Conservation (phyloP, 2,797 vertebrate species). For the Enteromius mattozi region DNA sequence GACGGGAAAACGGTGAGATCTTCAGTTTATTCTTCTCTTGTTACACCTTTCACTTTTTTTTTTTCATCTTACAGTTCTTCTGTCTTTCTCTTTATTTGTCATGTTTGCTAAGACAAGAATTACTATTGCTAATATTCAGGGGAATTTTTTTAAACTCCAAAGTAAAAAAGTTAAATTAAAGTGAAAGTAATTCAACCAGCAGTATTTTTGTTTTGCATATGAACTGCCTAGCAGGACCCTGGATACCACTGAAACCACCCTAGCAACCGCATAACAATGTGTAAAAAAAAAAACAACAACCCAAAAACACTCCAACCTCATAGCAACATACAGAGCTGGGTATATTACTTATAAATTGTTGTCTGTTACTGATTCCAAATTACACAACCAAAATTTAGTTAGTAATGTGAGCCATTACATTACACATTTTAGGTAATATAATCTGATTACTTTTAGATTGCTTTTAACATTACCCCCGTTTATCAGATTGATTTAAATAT, state of each 20-base stretch:
- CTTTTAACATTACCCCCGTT: no score
- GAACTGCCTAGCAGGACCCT: not conserved
- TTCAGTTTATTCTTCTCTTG: conserved; percentile 21
- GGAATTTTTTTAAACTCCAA: not conserved
- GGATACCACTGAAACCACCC: not conserved
- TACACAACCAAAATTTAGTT: no score
- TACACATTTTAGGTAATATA: no score
- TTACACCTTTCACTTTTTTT: not conserved
- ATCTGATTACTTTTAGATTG: no score
- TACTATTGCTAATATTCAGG: not conserved
- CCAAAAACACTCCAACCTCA: not conserved
- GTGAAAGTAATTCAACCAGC: not conserved
- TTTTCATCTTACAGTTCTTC: no score
- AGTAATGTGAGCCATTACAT: no score
- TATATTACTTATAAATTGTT: no score
- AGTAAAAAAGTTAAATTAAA: not conserved
- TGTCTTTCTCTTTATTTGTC: not conserved
- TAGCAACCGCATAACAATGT: not conserved
- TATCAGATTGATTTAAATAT: no score
- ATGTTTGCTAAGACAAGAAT: not conserved
- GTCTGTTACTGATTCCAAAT: no score
- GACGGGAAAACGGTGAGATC: conserved; percentile 53
- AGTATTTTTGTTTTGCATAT: not conserved
- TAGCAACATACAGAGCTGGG: not conserved
- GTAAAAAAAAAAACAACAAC: not conserved